A percentile compares a stretch with the other conserved stretches of the same genome.
Conservation (phyloP, 1,140 invertebrate genomes). For the Scylla paramamosain region DNA sequence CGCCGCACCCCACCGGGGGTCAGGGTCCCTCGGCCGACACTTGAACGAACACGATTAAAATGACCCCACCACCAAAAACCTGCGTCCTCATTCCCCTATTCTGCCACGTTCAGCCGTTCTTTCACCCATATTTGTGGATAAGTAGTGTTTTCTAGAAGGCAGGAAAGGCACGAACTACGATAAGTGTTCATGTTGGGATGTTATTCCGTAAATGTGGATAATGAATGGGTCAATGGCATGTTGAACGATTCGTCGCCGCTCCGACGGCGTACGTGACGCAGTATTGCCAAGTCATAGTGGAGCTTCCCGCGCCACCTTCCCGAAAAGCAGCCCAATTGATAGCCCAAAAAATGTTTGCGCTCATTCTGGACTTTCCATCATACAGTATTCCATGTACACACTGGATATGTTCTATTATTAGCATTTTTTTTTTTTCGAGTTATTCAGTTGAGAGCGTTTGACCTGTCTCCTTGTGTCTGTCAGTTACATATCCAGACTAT, state of each 20-base stretch:
- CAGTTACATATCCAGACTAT: too few relatives aligned
- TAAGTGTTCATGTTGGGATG: neutral
- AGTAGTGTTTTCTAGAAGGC: neutral
- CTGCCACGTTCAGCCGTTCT: neutral
- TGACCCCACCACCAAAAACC: neutral
- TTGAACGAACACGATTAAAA: neutral
- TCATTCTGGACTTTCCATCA: neutral
- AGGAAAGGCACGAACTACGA: neutral
- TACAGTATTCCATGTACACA: too few relatives aligned
- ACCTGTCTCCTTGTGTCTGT: too few relatives aligned
- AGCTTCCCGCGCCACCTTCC: neutral
- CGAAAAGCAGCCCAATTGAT: neutral
- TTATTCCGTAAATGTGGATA: conserved; percentile 25
- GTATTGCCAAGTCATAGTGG: neutral
- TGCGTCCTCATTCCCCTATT: neutral
- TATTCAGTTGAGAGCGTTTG: too few relatives aligned
- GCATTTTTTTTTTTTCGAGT: too few relatives aligned
- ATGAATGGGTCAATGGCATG: conserved; percentile 49
- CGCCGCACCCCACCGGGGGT: neutral
- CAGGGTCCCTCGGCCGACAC: neutral
- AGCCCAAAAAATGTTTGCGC: neutral
- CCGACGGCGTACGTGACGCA: conserved; percentile 59
- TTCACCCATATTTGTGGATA: neutral
- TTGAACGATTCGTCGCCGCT: conserved; percentile 28
- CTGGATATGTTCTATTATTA: too few relatives aligned